Base-by-base conservation (phyloP, 2,797 vertebrate species). In the Varecia variegata region DNA sequence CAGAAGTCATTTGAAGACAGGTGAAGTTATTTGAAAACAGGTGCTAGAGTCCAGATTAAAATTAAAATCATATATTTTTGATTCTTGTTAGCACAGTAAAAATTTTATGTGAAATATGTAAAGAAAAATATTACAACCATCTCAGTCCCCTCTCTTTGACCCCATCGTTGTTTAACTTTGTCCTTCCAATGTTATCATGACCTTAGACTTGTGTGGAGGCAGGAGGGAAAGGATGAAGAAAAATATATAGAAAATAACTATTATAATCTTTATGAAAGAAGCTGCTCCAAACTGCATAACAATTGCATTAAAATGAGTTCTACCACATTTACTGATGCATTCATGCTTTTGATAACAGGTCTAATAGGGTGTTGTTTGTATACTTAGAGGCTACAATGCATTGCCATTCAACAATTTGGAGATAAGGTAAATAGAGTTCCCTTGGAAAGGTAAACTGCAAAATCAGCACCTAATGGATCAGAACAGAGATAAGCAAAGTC, bases 401-500 rank as follows among this genome's bases (percentile, higher is more conserved):
- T 50, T 88, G 1, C 25, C 32, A 58, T 65, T 56, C 25, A 91
- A 93, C 96, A 88, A 45, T n/a, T 35, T 71, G 77, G 58, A 95
- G 92, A 92, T 89, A 81, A 60, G 67, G 25, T 73, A 92, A 95
- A 74, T 68, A 87, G 14, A 73, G 25, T 90, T 96, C 60, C 12
- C 27, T 86, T 77, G 18, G 35, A 94, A 47, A 94, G 15, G 30
- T 10, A 91, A 91, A 93, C 7, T 87, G 54, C 65, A 92, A 96
- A 95, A 84, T 87, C 65, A 94, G 50, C 50, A 92, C 17, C 23
- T 70, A 89, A 30, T 90, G 58, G 10, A 89, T 88, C 12, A 84
- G n/a, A 94, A 27, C 8, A 92, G 21, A 93, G 65, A 97, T 94
- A 97, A 96, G n/a, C 25, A 86, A 95, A 96, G 38, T 87, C 56